Evolutionary conservation across 2,113 vertebrate genomes (phyloP), one percentile per base, ranked within the genome.

Genomic region (Psittacus erithacus): DNA sequence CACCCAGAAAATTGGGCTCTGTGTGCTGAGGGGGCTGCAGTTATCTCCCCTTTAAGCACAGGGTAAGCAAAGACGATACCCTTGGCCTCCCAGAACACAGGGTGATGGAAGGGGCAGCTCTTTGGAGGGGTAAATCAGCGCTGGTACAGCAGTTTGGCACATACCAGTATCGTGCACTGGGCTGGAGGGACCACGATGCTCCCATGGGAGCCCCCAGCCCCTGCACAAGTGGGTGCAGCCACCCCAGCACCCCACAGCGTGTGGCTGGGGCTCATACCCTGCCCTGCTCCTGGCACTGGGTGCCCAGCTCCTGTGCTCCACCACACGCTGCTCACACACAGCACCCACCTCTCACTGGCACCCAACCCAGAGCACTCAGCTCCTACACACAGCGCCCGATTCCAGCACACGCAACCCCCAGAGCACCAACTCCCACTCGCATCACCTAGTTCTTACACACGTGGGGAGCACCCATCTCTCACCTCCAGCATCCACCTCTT

Each of bases 241-340:
- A 11, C n/a, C 16, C 7, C 35, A 25, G 19, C 62, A 64, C 46
- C 68, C 38, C 25, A 0, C 0, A 7, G 31, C 16, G 0, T 0
- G 13, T 0, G 17, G 39, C 49, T 33, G 71, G 43, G 94, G 76
- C 46, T 90, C 13, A 2, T 25, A 22, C 19, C 67, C 53, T 43
- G 86, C 67, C 50, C 33, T 19, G 20, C 49, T 77, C 33, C 25
- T 3, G 0, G 14, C 1, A 0, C 24, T 16, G 77, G 80, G 62
- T 80, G 57, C 46, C 46, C 29, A 4, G 50, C 17, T 76, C 43
- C 69, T 10, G 74, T 87, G 38, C 80, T 33, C 24, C 13, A 4
- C n/a, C 55, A 25, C 84, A 62, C 6, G 2, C 43, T 55, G 35
- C 80, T 53, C 55, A 28, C 67, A 11, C 60, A 6, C 17, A 10